A percentile compares a stretch with the other conserved stretches of the same genome.
These are phyloP conservation scores for Galaxias olidus DNA, from an alignment of 2,797 vertebrate species.

Conservation along the genomic window DNA sequence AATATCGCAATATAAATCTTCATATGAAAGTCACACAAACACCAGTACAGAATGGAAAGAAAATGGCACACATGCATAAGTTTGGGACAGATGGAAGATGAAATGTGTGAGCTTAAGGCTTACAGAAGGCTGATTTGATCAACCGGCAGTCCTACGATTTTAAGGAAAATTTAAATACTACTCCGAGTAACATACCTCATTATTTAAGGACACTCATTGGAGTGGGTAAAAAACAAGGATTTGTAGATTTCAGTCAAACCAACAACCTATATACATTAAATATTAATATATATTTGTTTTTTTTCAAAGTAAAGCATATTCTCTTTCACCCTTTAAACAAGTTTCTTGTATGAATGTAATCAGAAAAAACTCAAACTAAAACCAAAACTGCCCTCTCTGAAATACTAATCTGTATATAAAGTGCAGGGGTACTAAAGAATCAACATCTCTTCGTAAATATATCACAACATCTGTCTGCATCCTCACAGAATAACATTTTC, in stretches of 20 bases:
- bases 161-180: not conserved
- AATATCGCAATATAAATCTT: conserved; percentile 30
- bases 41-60: conserved; percentile 15
- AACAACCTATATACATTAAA: conserved; percentile 36
- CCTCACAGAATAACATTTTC: conserved; percentile 19
- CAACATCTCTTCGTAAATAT: conserved; percentile 32
- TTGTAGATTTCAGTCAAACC: conserved; percentile 27
- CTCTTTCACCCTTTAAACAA: conserved; percentile 38
- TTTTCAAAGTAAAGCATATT: conserved; percentile 22
- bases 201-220: conserved; percentile 19
- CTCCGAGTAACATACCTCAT: not conserved
- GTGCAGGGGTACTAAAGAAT: conserved; percentile 69
- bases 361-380: not conserved
- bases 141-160: too few species aligned
- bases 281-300: conserved; percentile 32
- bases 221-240: conserved; percentile 40
- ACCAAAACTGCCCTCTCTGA: conserved; percentile 17
- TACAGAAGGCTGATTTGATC: not conserved
- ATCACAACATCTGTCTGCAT: conserved; percentile 28
- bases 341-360: conserved; percentile 7
- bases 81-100: conserved; percentile 1
- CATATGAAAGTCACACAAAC: conserved; percentile 26
- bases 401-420: conserved; percentile 62
- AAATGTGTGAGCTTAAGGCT: conserved; percentile 16
- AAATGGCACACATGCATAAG: conserved; percentile 31